Conservation (phyloP, 1,140 invertebrate species). For the Cotesia chilonis region DNA sequence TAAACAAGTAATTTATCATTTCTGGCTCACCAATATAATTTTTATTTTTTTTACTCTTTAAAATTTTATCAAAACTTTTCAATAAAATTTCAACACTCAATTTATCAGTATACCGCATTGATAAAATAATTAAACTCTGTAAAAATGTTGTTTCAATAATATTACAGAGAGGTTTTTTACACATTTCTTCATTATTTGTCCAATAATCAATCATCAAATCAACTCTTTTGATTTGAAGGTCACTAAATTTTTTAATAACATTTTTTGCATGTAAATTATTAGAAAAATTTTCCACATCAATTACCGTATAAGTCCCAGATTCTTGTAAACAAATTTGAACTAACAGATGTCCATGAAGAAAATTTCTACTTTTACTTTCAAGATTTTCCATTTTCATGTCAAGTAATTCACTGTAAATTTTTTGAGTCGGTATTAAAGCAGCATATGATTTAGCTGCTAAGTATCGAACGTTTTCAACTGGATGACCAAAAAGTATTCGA, state of each 20-base stretch:
- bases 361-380: constrained; percentile 39
- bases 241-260: neutral
- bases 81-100: neutral
- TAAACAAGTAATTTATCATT: neutral
- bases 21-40: neutral
- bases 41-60: neutral
- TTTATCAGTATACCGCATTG: neutral
- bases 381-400: constrained; percentile 30
- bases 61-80: neutral
- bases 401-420: constrained; percentile 39
- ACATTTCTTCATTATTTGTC: neutral
- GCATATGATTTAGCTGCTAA: constrained; percentile 58
- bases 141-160: constrained; percentile 20
- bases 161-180: neutral
- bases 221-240: neutral
- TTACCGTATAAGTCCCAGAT: neutral
- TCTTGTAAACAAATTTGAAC: constrained; percentile 4
- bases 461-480: constrained; percentile 52
- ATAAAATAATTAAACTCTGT: constrained; percentile 1
- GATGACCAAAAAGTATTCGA: constrained; percentile 45
- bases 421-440: constrained; percentile 43
- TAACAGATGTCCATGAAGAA: constrained; percentile 20
- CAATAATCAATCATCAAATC: neutral
- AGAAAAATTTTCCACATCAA: neutral
- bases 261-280: neutral